These are phyloP conservation scores for Decapterus maruadsi DNA, from an alignment of 2,797 vertebrate genomes.

Conservation along the genomic window DNA sequence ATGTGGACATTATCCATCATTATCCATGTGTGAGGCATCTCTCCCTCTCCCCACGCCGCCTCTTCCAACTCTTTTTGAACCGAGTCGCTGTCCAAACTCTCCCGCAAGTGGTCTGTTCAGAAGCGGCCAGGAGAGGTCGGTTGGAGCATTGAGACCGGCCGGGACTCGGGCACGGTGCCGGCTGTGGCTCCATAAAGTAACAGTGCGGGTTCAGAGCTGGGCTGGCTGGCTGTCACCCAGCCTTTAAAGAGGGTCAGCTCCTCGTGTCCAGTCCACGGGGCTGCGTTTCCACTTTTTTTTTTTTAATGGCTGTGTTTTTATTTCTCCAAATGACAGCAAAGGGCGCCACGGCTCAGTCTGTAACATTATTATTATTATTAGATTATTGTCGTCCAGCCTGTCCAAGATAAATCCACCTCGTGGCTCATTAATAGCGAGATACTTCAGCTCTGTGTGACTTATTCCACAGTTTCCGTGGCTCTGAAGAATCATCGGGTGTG, in stretches of 20 bases:
- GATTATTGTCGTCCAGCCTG: neutral
- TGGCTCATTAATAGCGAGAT: neutral
- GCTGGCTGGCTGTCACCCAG: conserved; percentile 28
- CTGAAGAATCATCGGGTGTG: neutral
- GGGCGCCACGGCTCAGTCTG: no score
- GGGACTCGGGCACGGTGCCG: conserved; percentile 34
- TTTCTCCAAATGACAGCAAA: neutral
- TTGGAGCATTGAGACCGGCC: conserved; percentile 16
- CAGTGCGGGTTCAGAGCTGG: conserved; percentile 15
- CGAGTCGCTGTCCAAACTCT: conserved; percentile 26
- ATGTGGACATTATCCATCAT: conserved; percentile 52
- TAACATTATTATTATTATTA: conserved; percentile 1
- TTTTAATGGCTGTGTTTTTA: conserved; percentile 3
- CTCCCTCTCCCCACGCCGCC: no score
- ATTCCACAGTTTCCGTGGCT: neutral
- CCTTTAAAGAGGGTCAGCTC: neutral
- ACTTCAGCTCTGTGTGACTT: neutral
- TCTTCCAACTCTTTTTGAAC: conserved; percentile 3
- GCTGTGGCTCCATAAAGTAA: conserved; percentile 29
- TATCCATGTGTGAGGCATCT: conserved; percentile 39
- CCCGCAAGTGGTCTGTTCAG: conserved; percentile 18
- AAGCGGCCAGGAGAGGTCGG: conserved; percentile 24
- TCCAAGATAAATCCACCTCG: no score
- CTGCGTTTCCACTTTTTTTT: neutral
- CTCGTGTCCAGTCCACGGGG: neutral